Evolutionary conservation across 1,140 invertebrate species (phyloP).

Genomic region (Microplitis demolitor): DNA sequence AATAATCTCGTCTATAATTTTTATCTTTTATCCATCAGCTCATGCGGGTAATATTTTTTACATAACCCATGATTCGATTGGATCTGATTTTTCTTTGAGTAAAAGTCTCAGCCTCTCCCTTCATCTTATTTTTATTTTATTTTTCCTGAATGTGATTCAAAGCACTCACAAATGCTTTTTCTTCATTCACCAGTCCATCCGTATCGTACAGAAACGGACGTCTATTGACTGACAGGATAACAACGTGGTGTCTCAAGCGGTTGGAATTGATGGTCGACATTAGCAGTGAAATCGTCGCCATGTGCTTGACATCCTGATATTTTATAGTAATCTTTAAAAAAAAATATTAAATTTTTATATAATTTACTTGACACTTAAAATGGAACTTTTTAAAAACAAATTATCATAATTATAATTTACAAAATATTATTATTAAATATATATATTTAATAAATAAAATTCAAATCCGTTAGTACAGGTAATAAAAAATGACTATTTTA

Average conservation of each 20-base stretch:
- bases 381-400: not conserved
- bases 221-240: conserved; percentile 16
- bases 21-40: no score
- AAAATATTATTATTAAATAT: not conserved
- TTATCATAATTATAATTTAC: not conserved
- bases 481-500: conserved; percentile 9
- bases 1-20: no score
- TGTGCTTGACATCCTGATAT: not conserved
- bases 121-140: not conserved
- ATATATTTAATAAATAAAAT: not conserved
- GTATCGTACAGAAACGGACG: conserved; percentile 6
- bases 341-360: not conserved
- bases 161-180: not conserved
- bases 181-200: no score
- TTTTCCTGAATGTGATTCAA: no score
- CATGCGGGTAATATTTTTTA: no score
- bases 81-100: no score
- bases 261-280: conserved; percentile 10
- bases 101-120: no score
- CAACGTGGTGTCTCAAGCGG: conserved; percentile 11
- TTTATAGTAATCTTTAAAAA: not conserved
- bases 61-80: no score
- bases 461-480: not conserved
- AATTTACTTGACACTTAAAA: not conserved
- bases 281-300: conserved; percentile 6